These are phyloP conservation scores for Cantharis lateralis DNA, from an alignment of 2,888 invertebrate genomes.

Conservation along the genomic window DNA sequence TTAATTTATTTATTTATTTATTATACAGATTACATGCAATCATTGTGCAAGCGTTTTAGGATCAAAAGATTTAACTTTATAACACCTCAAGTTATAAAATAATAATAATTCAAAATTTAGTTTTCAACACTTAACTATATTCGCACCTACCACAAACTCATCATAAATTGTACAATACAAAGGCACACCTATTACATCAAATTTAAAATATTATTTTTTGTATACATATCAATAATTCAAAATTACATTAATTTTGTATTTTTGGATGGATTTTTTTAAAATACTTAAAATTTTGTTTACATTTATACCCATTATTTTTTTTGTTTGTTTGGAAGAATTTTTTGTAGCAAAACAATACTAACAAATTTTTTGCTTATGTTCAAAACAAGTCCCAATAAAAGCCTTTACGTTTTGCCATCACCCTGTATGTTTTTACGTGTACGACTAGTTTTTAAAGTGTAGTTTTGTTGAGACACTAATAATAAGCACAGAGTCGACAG, in stretches of 20 bases:
- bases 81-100: background rate
- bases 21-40: background rate
- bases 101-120: background rate
- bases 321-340: background rate
- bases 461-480: background rate
- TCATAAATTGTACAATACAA: constrained; percentile 48
- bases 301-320: background rate
- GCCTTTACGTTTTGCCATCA: background rate
- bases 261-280: constrained; percentile 3
- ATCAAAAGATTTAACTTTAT: background rate
- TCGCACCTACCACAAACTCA: constrained; percentile 3
- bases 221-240: constrained; percentile 18
- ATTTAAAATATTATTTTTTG: constrained; percentile 30
- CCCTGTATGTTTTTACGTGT: background rate
- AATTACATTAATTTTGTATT: constrained; percentile 10
- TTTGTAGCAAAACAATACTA: background rate
- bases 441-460: background rate
- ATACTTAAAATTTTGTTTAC: background rate
- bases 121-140: background rate
- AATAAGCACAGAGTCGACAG: background rate
- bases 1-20: background rate
- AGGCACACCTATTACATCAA: constrained; percentile 55
- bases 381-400: background rate
- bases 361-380: background rate
- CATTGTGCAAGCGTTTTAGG: background rate